Percentiles rank a stretch among this genome's conserved stretches.
Evolutionary conservation across 2,888 invertebrate species (phyloP).

Genomic region (Calephelis perditalis): DNA sequence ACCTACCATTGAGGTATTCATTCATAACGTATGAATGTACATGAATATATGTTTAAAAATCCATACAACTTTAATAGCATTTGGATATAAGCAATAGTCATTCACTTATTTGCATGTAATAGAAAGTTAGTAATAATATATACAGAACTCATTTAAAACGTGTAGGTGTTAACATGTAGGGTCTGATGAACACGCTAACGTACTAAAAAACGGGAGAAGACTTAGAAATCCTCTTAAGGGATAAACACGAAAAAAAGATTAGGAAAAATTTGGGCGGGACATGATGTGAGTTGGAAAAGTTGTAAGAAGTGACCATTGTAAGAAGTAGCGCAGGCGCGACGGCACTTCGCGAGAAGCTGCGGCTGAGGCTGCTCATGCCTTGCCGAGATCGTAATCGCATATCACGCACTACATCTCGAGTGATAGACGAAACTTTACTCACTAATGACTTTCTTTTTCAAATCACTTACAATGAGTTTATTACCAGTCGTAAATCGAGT

Average conservation of each 20-base stretch:
- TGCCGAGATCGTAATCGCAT: conserved; percentile 40
- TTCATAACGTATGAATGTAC: no score
- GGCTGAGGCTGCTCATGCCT: conserved; percentile 58
- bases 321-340: conserved; percentile 67
- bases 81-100: no score
- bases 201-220: neutral
- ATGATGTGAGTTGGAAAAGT: conserved; percentile 30
- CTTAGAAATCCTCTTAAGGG: neutral
- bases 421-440: conserved; percentile 7
- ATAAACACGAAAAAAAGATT: conserved; percentile 8
- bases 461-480: neutral
- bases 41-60: no score
- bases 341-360: conserved; percentile 56
- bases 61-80: no score
- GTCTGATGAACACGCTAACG: no score
- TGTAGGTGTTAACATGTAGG: no score
- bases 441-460: conserved; percentile 8
- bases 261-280: conserved; percentile 24
- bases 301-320: conserved; percentile 29
- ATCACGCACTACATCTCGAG: conserved; percentile 32
- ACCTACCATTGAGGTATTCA: no score
- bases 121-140: no score
- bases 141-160: no score
- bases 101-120: no score
- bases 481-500: conserved; percentile 24